Evolutionary conservation across 2,888 invertebrate genomes (phyloP).

Genomic region (Drosophila antonietae): DNA sequence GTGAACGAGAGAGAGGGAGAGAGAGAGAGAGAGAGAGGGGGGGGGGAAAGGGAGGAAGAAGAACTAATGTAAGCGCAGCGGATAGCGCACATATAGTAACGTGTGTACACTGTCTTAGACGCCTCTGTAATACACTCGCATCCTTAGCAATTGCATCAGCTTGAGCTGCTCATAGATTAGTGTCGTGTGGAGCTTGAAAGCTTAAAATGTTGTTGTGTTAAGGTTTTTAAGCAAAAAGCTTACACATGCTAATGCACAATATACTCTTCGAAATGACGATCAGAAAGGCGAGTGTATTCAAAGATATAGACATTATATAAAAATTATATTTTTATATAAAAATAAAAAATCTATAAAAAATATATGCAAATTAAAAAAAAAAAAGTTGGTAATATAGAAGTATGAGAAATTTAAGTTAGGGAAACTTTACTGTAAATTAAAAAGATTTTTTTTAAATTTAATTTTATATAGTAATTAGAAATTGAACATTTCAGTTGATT

Average conservation of each 20-base stretch:
- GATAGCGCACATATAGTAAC: background rate
- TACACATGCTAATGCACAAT: background rate
- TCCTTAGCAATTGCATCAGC: conserved; percentile 1
- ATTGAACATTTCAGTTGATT: background rate
- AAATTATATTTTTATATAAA: background rate
- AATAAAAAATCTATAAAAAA: background rate
- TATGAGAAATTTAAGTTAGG: too few relatives aligned
- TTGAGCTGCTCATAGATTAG: background rate
- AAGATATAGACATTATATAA: background rate
- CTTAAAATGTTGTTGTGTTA: background rate
- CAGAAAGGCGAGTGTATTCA: background rate
- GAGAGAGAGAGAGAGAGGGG: background rate
- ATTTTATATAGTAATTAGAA: background rate
- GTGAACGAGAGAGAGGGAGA: background rate
- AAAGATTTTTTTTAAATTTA: background rate
- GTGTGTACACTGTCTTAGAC: background rate
- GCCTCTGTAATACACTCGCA: conserved; percentile 25
- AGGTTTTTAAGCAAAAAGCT: conserved; percentile 8
- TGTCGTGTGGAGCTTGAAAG: background rate
- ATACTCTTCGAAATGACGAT: background rate
- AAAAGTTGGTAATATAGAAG: too few relatives aligned
- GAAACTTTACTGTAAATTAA: too few relatives aligned
- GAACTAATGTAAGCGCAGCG: background rate
- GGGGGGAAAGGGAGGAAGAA: background rate
- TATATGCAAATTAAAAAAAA: background rate